Evolutionary conservation across 1,140 invertebrate genomes (phyloP).

Genomic region (Papilio machaon): DNA sequence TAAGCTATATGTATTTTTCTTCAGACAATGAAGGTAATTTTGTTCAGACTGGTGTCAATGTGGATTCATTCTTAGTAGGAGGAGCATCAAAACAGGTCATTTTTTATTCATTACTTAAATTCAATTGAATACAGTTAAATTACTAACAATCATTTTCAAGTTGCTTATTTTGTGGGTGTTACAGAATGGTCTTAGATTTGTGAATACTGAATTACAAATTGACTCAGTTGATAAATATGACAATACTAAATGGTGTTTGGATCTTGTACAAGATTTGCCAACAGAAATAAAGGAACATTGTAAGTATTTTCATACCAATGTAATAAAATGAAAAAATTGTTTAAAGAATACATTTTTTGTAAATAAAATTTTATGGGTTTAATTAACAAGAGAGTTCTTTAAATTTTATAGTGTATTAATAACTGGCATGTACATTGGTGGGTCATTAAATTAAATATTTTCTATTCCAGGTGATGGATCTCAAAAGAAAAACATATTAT

Average conservation of each 20-base stretch:
- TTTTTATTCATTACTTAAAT: slow-evolving; percentile 13
- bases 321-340: no score
- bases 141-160: neutral
- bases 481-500: slow-evolving; percentile 43
- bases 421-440: no score
- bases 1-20: slow-evolving; percentile 33
- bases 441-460: neutral
- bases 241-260: slow-evolving; percentile 44
- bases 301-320: slow-evolving; percentile 44
- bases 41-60: slow-evolving; percentile 49
- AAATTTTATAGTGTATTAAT: no score
- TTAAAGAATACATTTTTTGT: neutral
- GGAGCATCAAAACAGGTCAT: slow-evolving; percentile 50
- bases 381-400: no score
- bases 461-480: slow-evolving; percentile 49
- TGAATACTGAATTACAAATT: neutral
- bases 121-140: neutral
- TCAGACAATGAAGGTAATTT: slow-evolving; percentile 48
- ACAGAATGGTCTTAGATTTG: slow-evolving; percentile 31
- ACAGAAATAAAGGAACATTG: slow-evolving; percentile 49
- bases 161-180: neutral
- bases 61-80: slow-evolving; percentile 59
- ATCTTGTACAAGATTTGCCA: slow-evolving; percentile 45
- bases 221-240: slow-evolving; percentile 34
- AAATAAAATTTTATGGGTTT: no score